These are phyloP conservation scores for Ceratotherium simum DNA, from an alignment of 2,113 vertebrate species.

Conservation along the genomic window DNA sequence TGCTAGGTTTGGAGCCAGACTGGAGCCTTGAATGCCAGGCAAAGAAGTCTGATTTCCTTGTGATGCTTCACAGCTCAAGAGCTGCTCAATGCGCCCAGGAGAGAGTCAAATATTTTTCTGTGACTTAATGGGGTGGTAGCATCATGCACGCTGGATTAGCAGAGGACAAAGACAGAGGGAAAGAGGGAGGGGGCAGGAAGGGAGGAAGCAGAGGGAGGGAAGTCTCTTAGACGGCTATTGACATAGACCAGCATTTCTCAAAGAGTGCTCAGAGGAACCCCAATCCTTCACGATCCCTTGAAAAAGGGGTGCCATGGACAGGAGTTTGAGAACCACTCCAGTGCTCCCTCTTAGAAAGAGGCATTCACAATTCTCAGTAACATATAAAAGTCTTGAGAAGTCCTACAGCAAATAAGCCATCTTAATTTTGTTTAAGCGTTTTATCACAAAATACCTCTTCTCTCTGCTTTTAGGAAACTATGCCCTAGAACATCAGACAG, in stretches of 20 bases:
- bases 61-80: background rate
- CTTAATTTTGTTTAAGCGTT: background rate
- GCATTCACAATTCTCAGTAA: background rate
- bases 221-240: background rate
- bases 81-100: background rate
- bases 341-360: background rate
- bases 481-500: conserved; percentile 35
- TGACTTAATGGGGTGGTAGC: background rate
- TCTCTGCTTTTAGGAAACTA: background rate
- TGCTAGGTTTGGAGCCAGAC: background rate
- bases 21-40: background rate
- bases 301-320: background rate
- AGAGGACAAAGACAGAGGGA: background rate
- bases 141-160: background rate
- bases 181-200: background rate
- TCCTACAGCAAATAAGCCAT: background rate
- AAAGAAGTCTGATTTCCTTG: background rate
- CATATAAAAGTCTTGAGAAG: background rate
- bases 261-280: background rate
- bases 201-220: background rate
- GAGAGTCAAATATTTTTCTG: background rate
- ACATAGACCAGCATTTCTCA: background rate
- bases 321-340: background rate
- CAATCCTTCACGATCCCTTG: background rate
- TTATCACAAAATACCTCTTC: background rate